Conservation (phyloP, 1,140 invertebrate species). For the Dendroctonus ponderosae region DNA sequence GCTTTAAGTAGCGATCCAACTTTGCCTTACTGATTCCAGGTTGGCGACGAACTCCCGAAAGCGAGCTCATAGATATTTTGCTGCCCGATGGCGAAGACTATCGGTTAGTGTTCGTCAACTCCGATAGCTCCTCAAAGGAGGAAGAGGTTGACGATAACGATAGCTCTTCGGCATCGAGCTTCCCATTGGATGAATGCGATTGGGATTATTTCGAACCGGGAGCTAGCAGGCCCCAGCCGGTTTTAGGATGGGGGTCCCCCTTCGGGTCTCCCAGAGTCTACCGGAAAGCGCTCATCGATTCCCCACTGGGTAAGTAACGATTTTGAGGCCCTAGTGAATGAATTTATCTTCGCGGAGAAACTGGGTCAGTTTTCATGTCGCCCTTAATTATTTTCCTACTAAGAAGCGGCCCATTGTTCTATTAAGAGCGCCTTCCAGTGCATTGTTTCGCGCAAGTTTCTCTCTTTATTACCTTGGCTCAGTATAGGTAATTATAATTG, state of each 20-base stretch:
- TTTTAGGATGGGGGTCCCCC: conserved; percentile 46
- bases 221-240: conserved; percentile 39
- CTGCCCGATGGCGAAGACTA: conserved; percentile 71
- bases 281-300: conserved; percentile 53
- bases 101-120: conserved; percentile 83
- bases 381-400: too few relatives aligned
- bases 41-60: conserved; percentile 45
- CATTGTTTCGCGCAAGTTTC: too few relatives aligned
- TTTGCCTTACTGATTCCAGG: conserved; percentile 30
- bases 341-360: too few relatives aligned
- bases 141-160: conserved; percentile 72
- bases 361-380: too few relatives aligned
- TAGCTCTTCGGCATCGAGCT: conserved; percentile 61
- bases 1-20: not conserved
- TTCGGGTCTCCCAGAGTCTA: conserved; percentile 52
- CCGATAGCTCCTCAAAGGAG: conserved; percentile 77
- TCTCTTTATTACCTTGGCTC: too few relatives aligned
- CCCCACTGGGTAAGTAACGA: conserved; percentile 42
- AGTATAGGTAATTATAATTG: too few relatives aligned
- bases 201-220: conserved; percentile 80
- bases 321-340: too few relatives aligned
- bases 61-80: conserved; percentile 46
- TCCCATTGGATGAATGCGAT: conserved; percentile 74
- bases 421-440: too few relatives aligned
- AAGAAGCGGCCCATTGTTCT: too few relatives aligned